Evolutionary conservation across 92 coral and sea anemone species (phyloP).

Genomic region (Epizoanthus fatuus): DNA sequence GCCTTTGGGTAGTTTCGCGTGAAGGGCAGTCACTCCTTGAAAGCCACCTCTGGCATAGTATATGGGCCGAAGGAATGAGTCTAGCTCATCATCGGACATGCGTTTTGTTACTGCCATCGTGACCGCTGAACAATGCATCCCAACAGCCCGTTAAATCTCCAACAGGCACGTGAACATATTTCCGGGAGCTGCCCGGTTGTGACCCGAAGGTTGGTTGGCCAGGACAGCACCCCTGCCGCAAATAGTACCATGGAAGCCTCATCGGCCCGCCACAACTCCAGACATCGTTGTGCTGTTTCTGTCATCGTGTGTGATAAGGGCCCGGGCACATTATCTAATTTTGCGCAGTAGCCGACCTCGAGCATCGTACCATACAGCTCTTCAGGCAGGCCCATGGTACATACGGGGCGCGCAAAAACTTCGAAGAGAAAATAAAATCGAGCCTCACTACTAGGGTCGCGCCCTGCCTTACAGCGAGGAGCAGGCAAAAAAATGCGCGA

Average conservation of each 20-base stretch:
- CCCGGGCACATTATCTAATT: constrained; percentile 26
- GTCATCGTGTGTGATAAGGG: constrained; percentile 28
- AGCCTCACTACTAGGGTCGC: too few species aligned
- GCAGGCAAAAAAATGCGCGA: too few species aligned
- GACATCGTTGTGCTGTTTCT: constrained; percentile 2
- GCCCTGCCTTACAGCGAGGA: too few species aligned
- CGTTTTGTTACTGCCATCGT: too few species aligned
- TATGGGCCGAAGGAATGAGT: too few species aligned
- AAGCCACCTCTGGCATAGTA: too few species aligned
- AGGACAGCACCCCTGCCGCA: constrained; percentile 2
- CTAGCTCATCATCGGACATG: too few species aligned
- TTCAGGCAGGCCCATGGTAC: constrained; percentile 7
- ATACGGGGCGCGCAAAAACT: not conserved
- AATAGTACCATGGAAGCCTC: not conserved
- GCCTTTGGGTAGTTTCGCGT: too few species aligned
- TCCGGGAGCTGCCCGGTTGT: constrained; percentile 5
- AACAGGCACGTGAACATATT: constrained; percentile 1
- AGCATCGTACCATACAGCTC: constrained; percentile 30
- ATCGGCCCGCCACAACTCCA: constrained; percentile 28
- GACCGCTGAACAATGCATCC: not conserved
- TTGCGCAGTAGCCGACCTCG: constrained; percentile 9
- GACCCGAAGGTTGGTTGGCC: not conserved
- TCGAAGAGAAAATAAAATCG: too few species aligned
- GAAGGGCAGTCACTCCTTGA: too few species aligned
- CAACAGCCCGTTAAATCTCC: constrained; percentile 14